Conservation (phyloP, 1,140 invertebrate genomes). For the Bilobella aurantiaca region DNA sequence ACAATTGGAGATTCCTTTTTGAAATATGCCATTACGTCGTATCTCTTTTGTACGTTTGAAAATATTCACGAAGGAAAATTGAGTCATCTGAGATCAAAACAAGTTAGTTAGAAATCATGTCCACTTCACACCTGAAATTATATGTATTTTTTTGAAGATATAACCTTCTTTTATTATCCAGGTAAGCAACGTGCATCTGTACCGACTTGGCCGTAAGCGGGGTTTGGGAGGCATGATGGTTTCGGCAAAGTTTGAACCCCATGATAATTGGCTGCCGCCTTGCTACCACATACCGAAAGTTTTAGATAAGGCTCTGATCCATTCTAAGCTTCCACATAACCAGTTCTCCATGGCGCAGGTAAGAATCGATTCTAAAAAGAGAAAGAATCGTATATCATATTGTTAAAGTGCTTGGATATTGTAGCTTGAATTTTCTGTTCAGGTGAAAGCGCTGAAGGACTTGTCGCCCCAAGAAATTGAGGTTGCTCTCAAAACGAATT, state of each 20-base stretch:
- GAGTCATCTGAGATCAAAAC: slow-evolving; percentile 88
- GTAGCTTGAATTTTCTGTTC: slow-evolving; percentile 8
- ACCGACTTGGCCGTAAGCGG: slow-evolving; percentile 80
- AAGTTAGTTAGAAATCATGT: no score
- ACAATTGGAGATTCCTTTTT: slow-evolving; percentile 98
- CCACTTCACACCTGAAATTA: no score
- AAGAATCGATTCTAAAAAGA: no score
- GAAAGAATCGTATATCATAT: no score
- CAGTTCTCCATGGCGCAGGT: slow-evolving; percentile 57
- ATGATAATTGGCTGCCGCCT: slow-evolving; percentile 97
- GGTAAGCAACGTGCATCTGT: slow-evolving; percentile 89
- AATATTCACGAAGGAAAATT: slow-evolving; percentile 96
- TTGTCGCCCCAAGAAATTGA: slow-evolving; percentile 23
- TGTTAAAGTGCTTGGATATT: neutral
- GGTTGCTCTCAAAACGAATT: slow-evolving; percentile 30
- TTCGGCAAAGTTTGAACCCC: slow-evolving; percentile 96
- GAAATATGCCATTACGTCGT: slow-evolving; percentile 97
- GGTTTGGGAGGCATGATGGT: slow-evolving; percentile 90
- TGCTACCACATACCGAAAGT: slow-evolving; percentile 78
- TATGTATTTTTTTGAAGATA: slow-evolving; percentile 1
- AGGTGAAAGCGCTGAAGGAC: slow-evolving; percentile 28
- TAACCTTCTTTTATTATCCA: slow-evolving; percentile 37
- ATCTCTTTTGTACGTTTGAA: slow-evolving; percentile 90
- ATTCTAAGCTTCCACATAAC: slow-evolving; percentile 53
- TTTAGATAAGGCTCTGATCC: slow-evolving; percentile 64